Conservation (phyloP, 2,888 invertebrate species). For the Eupeodes luniger region DNA sequence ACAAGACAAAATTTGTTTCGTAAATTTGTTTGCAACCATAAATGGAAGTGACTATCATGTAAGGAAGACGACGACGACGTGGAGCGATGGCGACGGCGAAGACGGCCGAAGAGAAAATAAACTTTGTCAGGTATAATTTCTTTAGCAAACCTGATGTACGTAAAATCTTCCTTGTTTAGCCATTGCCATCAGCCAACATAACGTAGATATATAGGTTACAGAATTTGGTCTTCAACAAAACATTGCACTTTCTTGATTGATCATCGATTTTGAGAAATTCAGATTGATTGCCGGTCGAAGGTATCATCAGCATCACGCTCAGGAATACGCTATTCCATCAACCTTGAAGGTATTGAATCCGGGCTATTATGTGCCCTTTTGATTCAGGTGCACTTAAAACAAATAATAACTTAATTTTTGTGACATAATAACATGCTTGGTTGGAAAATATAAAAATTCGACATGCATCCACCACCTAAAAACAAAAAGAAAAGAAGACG, state of each 20-base stretch:
- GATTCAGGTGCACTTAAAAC: constrained; percentile 66
- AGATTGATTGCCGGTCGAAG: constrained; percentile 18
- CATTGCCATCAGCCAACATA: not conserved
- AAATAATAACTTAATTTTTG: constrained; percentile 76
- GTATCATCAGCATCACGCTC: not conserved
- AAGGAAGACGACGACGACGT: constrained; percentile 25
- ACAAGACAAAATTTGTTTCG: constrained; percentile 69
- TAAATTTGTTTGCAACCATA: constrained; percentile 70
- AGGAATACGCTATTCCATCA: constrained; percentile 36
- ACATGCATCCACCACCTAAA: constrained; percentile 45
- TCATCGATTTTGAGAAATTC: constrained; percentile 23
- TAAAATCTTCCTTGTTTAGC: not conserved
- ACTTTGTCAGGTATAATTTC: constrained; percentile 67
- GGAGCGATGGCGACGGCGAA: not conserved
- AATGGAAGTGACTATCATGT: constrained; percentile 66
- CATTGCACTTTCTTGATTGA: constrained; percentile 17
- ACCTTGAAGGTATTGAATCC: constrained; percentile 30
- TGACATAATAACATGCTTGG: constrained; percentile 70
- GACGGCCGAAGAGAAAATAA: constrained; percentile 21
- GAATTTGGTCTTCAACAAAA: not conserved
- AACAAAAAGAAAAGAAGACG: not conserved
- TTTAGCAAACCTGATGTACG: constrained; percentile 34
- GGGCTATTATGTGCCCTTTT: constrained; percentile 48
- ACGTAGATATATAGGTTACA: not conserved
- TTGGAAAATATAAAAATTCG: constrained; percentile 28